Percentiles rank a stretch among this genome's conserved stretches.
These are phyloP conservation scores for Leucophenga varia DNA, from an alignment of 1,140 invertebrate genomes.

Conservation along the genomic window DNA sequence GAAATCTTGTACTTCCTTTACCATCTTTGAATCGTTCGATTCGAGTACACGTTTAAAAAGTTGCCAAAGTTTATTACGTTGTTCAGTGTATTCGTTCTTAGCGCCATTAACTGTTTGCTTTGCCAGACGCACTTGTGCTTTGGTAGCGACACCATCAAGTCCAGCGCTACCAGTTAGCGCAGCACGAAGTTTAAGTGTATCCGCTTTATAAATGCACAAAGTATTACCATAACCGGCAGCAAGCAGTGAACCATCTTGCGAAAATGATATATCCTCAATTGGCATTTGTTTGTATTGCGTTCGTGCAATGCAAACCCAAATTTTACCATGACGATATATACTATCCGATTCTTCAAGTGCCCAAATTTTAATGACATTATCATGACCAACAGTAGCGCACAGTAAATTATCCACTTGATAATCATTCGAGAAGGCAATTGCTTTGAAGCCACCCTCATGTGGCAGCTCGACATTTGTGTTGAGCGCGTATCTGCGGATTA, in stretches of 20 bases:
- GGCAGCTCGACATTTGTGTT: constrained; percentile 75
- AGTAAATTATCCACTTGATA: constrained; percentile 57
- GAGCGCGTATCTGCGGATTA: constrained; percentile 64
- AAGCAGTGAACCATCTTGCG: constrained; percentile 74
- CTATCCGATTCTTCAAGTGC: constrained; percentile 60
- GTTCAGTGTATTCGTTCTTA: constrained; percentile 28
- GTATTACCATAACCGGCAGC: constrained; percentile 70
- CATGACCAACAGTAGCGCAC: constrained; percentile 67
- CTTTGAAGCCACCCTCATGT: constrained; percentile 66
- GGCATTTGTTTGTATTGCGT: constrained; percentile 66
- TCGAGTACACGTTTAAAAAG: constrained; percentile 31
- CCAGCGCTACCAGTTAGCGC: constrained; percentile 47
- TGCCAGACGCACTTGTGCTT: constrained; percentile 37
- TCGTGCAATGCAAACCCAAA: constrained; percentile 69
- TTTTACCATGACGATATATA: constrained; percentile 57
- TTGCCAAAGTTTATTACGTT: constrained; percentile 31
- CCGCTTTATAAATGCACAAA: constrained; percentile 70
- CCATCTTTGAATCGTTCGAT: constrained; percentile 31
- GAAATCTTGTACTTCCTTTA: constrained; percentile 23
- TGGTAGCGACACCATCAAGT: constrained; percentile 35
- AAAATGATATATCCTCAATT: constrained; percentile 65
- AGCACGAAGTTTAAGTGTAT: constrained; percentile 61
- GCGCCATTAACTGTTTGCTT: constrained; percentile 25
- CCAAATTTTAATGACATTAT: constrained; percentile 77
- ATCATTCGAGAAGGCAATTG: constrained; percentile 66